These are phyloP conservation scores for Rhea pennata DNA, from an alignment of 2,113 vertebrate genomes.

Conservation along the genomic window DNA sequence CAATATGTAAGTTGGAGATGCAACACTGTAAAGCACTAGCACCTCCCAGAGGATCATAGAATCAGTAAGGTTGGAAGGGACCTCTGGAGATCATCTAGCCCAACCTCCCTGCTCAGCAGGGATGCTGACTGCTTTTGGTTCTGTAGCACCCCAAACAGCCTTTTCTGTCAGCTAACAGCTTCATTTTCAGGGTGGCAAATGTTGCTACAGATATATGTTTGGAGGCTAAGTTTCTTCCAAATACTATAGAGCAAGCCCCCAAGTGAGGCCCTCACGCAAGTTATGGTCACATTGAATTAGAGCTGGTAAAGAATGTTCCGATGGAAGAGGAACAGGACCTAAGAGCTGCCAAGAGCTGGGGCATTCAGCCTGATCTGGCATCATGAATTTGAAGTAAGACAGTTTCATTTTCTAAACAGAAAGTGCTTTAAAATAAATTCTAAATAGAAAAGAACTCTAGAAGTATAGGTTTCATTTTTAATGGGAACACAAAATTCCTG, in stretches of 20 bases:
- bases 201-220: background rate
- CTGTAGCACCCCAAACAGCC: background rate
- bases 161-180: background rate
- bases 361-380: background rate
- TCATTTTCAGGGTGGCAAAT: background rate
- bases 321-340: background rate
- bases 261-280: background rate
- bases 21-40: background rate
- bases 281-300: background rate
- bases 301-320: background rate
- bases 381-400: background rate
- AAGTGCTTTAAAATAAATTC: background rate
- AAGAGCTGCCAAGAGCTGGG: background rate
- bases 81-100: too few relatives aligned
- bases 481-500: background rate
- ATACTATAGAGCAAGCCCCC: background rate
- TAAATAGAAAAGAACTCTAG: background rate
- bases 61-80: too few relatives aligned
- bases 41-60: conserved; percentile 40
- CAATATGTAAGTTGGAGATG: accelerated
- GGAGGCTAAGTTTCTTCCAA: background rate
- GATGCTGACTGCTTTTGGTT: background rate
- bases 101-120: too few relatives aligned
- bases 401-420: background rate
- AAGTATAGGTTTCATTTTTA: background rate